Percentiles rank a stretch among this genome's conserved stretches.
These are phyloP conservation scores for Pygocentrus nattereri DNA, from an alignment of 2,797 vertebrate species.

Conservation along the genomic window DNA sequence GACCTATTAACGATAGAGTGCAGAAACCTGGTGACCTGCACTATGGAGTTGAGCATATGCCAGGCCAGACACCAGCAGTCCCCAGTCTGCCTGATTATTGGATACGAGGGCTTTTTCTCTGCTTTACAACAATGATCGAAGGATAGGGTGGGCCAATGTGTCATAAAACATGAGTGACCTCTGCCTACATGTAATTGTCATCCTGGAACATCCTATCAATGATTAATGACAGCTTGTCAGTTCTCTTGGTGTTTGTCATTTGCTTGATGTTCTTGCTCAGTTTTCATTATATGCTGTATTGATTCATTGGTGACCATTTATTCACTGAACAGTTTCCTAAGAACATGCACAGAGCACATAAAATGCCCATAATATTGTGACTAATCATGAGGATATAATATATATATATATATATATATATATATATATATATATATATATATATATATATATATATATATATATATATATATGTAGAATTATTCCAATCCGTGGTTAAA, in stretches of 20 bases:
- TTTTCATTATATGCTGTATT: neutral
- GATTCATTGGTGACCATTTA: neutral
- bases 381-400: neutral
- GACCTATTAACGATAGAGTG: slow-evolving; percentile 62
- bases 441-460: slow-evolving; percentile 9
- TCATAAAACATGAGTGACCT: slow-evolving; percentile 60
- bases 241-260: slow-evolving; percentile 36
- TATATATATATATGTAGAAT: neutral
- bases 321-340: neutral
- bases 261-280: neutral
- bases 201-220: slow-evolving; percentile 53
- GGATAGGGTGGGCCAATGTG: slow-evolving; percentile 59
- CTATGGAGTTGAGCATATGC: slow-evolving; percentile 81
- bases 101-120: slow-evolving; percentile 79
- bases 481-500: slow-evolving; percentile 13
- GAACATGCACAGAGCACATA: slow-evolving; percentile 1
- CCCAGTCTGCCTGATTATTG: slow-evolving; percentile 76
- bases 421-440: neutral
- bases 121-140: slow-evolving; percentile 73
- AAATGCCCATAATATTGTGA: neutral
- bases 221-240: slow-evolving; percentile 46
- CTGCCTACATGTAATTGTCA: slow-evolving; percentile 63
- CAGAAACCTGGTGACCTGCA: slow-evolving; percentile 74
- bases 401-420: slow-evolving; percentile 8
- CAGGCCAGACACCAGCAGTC: slow-evolving; percentile 76